Conservation (phyloP, 2,113 vertebrate genomes). For the Micromys minutus region DNA sequence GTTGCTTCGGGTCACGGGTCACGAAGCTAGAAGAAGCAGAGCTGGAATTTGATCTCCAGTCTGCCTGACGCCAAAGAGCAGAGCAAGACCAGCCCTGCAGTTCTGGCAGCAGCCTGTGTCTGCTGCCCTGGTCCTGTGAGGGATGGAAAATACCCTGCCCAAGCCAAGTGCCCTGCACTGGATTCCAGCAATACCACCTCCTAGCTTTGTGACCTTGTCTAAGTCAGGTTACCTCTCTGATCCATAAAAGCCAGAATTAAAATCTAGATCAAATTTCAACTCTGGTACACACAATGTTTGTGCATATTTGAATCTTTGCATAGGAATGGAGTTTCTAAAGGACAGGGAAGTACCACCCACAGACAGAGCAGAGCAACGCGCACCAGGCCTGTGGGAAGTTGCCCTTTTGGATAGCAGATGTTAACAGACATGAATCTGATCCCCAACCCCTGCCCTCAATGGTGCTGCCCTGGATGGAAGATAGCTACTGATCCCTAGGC, state of each 20-base stretch:
- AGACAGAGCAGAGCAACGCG: not conserved
- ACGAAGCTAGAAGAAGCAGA: not conserved
- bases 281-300: not conserved
- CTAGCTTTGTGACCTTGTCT: not conserved
- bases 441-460: not conserved
- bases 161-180: not conserved
- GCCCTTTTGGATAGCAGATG: not conserved
- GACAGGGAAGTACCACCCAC: not conserved
- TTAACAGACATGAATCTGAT: not conserved
- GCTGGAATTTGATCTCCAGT: conserved; percentile 16
- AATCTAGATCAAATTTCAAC: not conserved
- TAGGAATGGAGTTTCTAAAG: not conserved
- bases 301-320: not conserved
- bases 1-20: not conserved
- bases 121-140: not conserved
- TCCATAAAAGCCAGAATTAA: not conserved
- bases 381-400: not conserved
- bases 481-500: not conserved
- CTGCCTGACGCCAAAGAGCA: not conserved
- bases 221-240: not conserved
- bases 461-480: not conserved
- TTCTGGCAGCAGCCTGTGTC: not conserved
- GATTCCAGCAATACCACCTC: not conserved
- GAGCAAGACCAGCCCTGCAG: not conserved
- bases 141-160: not conserved